These are phyloP conservation scores for Gryllus bimaculatus DNA, from an alignment of 1,140 invertebrate genomes.

Conservation along the genomic window DNA sequence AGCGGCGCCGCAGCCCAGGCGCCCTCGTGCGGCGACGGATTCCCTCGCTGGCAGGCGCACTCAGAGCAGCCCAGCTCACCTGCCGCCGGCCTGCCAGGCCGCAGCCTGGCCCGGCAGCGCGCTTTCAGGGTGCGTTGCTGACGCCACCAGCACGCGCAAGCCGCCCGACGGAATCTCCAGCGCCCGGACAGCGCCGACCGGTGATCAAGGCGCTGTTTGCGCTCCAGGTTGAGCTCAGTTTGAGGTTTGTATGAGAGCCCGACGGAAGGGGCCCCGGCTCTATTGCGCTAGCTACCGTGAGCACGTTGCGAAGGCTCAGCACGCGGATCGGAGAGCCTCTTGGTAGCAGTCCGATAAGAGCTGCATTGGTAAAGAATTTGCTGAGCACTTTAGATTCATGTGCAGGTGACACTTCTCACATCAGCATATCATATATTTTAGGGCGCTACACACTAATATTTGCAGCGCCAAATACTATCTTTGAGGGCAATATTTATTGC, in stretches of 20 bases:
- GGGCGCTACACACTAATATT: too few relatives aligned
- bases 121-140: slow-evolving; percentile 66
- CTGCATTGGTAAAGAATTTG: too few relatives aligned
- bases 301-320: slow-evolving; percentile 50
- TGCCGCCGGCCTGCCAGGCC: slow-evolving; percentile 64
- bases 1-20: too few relatives aligned
- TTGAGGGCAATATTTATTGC: too few relatives aligned
- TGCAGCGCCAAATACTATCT: too few relatives aligned
- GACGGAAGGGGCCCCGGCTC: slow-evolving; percentile 53
- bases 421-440: too few relatives aligned
- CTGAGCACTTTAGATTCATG: too few relatives aligned
- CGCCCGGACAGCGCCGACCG: slow-evolving; percentile 49
- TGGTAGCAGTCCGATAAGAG: too few relatives aligned
- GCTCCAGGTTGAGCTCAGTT: slow-evolving; percentile 58
- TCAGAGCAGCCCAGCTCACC: too few relatives aligned
- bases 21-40: slow-evolving; percentile 69
- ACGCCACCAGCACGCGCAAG: slow-evolving; percentile 57
- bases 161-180: slow-evolving; percentile 64
- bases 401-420: too few relatives aligned
- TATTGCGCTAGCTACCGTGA: slow-evolving; percentile 47
- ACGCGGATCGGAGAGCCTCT: slow-evolving; percentile 45
- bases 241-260: slow-evolving; percentile 52
- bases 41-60: slow-evolving; percentile 52
- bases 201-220: slow-evolving; percentile 64
- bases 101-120: slow-evolving; percentile 38